phyloP scores from a whole-genome alignment of 30 jellyfish, hydroid and myxozoan species.

The Clytia hemisphaerica region DNA sequence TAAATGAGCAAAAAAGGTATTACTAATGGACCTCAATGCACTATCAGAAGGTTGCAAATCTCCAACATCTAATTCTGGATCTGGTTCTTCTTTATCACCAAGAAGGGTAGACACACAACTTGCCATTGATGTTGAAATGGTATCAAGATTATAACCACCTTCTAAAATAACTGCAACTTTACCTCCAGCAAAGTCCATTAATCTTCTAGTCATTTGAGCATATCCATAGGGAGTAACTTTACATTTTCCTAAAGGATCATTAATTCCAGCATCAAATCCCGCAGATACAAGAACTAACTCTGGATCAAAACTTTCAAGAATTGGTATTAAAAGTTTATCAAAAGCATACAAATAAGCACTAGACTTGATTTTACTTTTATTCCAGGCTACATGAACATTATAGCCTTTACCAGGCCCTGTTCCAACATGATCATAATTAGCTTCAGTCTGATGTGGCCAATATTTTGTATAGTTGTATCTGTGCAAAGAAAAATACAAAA shows the following conservation, averaged over 20 bases:
- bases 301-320: slow-evolving; percentile 74
- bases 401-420: slow-evolving; percentile 74
- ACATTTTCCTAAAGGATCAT: slow-evolving; percentile 89
- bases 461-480: slow-evolving; percentile 55
- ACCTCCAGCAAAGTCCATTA: slow-evolving; percentile 76
- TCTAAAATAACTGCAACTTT: slow-evolving; percentile 66
- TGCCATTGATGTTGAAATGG: slow-evolving; percentile 66
- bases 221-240: slow-evolving; percentile 82
- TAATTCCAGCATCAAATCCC: slow-evolving; percentile 88
- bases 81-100: no score
- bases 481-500: slow-evolving; percentile 73
- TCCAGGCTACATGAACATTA: slow-evolving; percentile 87
- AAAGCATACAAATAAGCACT: slow-evolving; percentile 77
- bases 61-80: no score
- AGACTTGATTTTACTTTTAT: slow-evolving; percentile 63
- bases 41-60: no score
- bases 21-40: no score
- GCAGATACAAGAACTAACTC: slow-evolving; percentile 81
- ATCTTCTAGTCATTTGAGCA: slow-evolving; percentile 73
- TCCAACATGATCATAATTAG: slow-evolving; percentile 58
- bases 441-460: slow-evolving; percentile 76
- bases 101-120: slow-evolving; percentile 66
- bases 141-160: slow-evolving; percentile 90
- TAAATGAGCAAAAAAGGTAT: no score
- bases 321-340: slow-evolving; percentile 57